Percentiles rank a stretch among this genome's conserved stretches.
Evolutionary conservation across 2,888 invertebrate genomes (phyloP).

Genomic region (Pandemis cinnamomeana): DNA sequence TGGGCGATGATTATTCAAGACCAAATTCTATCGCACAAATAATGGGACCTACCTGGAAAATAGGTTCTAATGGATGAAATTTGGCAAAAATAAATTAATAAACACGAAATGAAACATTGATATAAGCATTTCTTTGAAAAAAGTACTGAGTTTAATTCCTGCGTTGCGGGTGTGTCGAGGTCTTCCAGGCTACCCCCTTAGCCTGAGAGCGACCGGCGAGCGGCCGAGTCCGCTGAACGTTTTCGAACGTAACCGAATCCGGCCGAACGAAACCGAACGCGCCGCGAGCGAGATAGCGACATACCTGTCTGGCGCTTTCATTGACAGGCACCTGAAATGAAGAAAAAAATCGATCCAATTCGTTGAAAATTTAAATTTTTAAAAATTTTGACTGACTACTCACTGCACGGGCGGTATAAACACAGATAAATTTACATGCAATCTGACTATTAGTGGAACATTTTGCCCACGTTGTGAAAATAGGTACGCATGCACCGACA

Average conservation of each 20-base stretch:
- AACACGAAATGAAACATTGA: constrained; percentile 77
- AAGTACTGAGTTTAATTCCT: constrained; percentile 78
- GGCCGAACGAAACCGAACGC: constrained; percentile 80
- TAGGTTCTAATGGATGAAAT: constrained; percentile 45
- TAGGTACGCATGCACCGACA: constrained; percentile 28
- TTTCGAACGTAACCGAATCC: constrained; percentile 78
- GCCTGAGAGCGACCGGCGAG: constrained; percentile 69
- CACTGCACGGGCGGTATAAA: constrained; percentile 53
- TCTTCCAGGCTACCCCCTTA: constrained; percentile 83
- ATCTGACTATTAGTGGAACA: constrained; percentile 39
- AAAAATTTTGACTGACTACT: constrained; percentile 62
- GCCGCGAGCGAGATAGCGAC: constrained; percentile 78
- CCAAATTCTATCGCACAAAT: constrained; percentile 67
- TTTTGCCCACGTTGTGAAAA: constrained; percentile 14
- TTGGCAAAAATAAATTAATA: constrained; percentile 55
- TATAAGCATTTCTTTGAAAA: constrained; percentile 79
- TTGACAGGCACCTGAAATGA: constrained; percentile 90
- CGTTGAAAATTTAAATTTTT: constrained; percentile 84
- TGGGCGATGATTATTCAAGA: constrained; percentile 33
- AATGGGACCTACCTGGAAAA: constrained; percentile 70
- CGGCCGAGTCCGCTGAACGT: constrained; percentile 75
- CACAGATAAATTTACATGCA: constrained; percentile 85
- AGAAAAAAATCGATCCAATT: constrained; percentile 87
- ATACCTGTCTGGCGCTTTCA: constrained; percentile 90
- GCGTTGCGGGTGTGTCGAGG: constrained; percentile 81